Evolutionary conservation across 2,888 invertebrate genomes (phyloP).

Genomic region (Mycalesis mineus): DNA sequence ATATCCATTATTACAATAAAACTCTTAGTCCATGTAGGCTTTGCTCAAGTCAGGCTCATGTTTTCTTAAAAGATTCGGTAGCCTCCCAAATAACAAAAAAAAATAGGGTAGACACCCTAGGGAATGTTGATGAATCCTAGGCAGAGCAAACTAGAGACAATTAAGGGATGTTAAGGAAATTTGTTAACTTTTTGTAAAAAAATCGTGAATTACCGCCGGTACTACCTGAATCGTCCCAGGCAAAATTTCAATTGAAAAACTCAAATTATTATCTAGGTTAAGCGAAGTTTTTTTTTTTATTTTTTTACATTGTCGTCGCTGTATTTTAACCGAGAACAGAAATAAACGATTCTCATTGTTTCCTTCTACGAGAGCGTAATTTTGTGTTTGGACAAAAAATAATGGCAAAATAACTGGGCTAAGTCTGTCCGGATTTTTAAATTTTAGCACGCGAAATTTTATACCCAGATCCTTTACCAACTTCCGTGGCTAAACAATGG

Average conservation of each 20-base stretch:
- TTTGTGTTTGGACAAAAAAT: constrained; percentile 3
- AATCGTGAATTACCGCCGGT: too few relatives aligned
- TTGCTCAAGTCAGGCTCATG: too few relatives aligned
- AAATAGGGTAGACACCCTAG: too few relatives aligned
- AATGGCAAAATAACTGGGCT: constrained; percentile 5
- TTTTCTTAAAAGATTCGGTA: too few relatives aligned
- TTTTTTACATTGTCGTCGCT: not conserved
- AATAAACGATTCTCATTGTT: constrained; percentile 4
- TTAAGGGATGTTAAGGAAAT: too few relatives aligned
- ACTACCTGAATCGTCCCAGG: not conserved
- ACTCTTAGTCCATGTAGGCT: too few relatives aligned
- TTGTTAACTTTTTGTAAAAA: too few relatives aligned
- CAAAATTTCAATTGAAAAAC: not conserved
- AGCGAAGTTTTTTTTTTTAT: not conserved
- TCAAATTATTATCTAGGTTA: not conserved
- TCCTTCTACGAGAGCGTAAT: constrained; percentile 3
- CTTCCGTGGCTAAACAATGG: constrained; percentile 25
- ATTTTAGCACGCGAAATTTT: constrained; percentile 10
- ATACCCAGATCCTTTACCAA: constrained; percentile 22
- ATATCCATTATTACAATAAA: too few relatives aligned
- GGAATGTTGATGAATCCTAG: too few relatives aligned
- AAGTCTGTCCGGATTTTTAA: not conserved
- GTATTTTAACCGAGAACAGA: not conserved
- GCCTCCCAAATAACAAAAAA: too few relatives aligned
- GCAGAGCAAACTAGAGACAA: too few relatives aligned